phyloP scores from a whole-genome alignment of 2,797 vertebrate genomes.

The Nasua narica region DNA sequence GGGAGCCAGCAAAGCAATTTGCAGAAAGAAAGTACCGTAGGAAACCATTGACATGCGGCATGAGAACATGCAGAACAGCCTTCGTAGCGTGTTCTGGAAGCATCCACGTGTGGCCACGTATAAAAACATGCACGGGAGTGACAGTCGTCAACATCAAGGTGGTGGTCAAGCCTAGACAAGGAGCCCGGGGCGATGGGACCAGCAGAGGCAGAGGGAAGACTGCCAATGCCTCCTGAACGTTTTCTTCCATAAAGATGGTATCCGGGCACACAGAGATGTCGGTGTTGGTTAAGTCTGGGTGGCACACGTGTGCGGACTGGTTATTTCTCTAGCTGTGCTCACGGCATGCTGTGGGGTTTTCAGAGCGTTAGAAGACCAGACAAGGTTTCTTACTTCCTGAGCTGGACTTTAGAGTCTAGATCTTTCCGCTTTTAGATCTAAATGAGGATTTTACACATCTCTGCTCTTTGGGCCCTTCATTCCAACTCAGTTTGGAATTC shows the following conservation, averaged over 20 bases:
- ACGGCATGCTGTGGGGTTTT: no score
- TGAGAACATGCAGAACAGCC: not conserved
- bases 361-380: not conserved
- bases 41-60: not conserved
- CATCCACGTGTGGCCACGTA: not conserved
- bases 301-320: not conserved
- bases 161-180: not conserved
- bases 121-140: not conserved
- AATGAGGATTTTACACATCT: not conserved
- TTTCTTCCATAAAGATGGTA: not conserved
- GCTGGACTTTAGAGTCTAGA: not conserved
- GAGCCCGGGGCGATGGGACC: accelerated
- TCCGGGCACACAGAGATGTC: no score
- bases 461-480: not conserved
- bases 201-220: accelerated
- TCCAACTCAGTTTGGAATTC: not conserved
- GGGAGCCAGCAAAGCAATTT: not conserved
- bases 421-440: not conserved
- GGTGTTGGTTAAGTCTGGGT: not conserved
- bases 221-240: no score
- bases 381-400: not conserved
- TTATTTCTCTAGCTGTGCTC: not conserved
- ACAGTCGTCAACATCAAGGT: not conserved
- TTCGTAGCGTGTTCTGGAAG: not conserved
- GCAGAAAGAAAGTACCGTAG: not conserved